Evolutionary conservation across 2,888 invertebrate genomes (phyloP), one percentile per base, ranked within the genome.

Genomic region (Chironomus tentans): DNA sequence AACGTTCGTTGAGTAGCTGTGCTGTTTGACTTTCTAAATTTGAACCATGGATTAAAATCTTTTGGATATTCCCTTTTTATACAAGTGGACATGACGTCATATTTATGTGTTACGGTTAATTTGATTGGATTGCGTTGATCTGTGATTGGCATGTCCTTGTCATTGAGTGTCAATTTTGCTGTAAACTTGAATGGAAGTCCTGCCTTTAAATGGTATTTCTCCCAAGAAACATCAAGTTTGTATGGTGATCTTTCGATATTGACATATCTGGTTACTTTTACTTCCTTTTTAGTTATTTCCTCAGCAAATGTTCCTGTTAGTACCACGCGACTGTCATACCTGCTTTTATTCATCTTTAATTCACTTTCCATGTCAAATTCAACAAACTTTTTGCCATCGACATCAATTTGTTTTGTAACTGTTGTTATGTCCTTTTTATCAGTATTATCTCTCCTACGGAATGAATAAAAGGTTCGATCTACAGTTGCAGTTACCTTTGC

Each of bases 141-240:
- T 77, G 85, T 84, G 1, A 92, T 85, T 0, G 90, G 89, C 0
- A 88, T 85, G 28, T 89, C 90, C 61, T 73, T 73, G 18, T 74
- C 65, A 15, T 48, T 15, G 48, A 2, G n/a, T 48, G 47, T 47
- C 68, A 77, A 78, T 83, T 88, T 86, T 83, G 92, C 92, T 85
- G 91, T 93, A 65, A 93, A 91, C 50, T 89, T 90, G 81, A 92
- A 96, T 78, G 90, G 90, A 68, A 97, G 85, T 24, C 92, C 93
- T 2, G 95, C 95, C 82, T 95, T 95, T 84, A 94, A 96, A 80
- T 91, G 91, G 94, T 91, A 12, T 93, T 92, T 89, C 68, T 95
- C 88, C 79, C 92, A 89, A 18, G 94, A 88, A 71, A 92, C 84
- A 77, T 92, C 89, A 83, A 93, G 85, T 79, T 89, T 89, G 80